Base-by-base conservation (phyloP, 2,113 vertebrate species). In the Actinemys pallida region DNA sequence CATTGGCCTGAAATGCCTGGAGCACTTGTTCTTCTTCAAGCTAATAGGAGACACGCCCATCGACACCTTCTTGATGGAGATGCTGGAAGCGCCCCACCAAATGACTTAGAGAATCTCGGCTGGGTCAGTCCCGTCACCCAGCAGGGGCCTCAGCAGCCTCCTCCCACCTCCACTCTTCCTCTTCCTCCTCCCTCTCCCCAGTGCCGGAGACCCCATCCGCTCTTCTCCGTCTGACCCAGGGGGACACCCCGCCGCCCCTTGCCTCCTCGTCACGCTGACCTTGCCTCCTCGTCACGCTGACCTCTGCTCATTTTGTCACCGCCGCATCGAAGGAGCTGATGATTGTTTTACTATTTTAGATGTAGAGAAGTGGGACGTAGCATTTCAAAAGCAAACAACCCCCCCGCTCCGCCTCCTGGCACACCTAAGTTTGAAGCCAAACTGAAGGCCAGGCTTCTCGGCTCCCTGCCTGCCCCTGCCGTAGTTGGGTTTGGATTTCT, bases 21-120 rank as follows among this genome's bases (percentile, higher is more conserved):
- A 99, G 97, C 99, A 99, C 95, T 98, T 99, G 79, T 99, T 99
- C 98, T 99, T 99, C 98, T 99, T 99, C 98, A 99, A 99, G 97
- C 99, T 99, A 97, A 99, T 99, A 92, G 99, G 99, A 2, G 99
- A 99, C 98, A 99, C 99, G 7, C 99, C 99, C 57, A 99, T 99
- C 13, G 99, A 99, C 99, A 99, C 99, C 97, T 99, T 99, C 98
- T 97, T 99, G 96, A 99, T 99, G 99, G 99, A 99, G 98, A 99
- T 99, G 99, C 98, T 99, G 96, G 99, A 99, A 96, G 99, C 99
- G 0, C 99, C 99, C 0, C 99, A 99, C 98, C 99, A 99, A 98
- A 99, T 99, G 99, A 99, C 99, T 98, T 99, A 99, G 81, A 90
- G 89, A 81, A 81, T 96, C 97, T 31, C 20, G 25, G 89, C 90